phyloP scores from a whole-genome alignment of 2,113 vertebrate species.

The Ardeotis arabs region DNA sequence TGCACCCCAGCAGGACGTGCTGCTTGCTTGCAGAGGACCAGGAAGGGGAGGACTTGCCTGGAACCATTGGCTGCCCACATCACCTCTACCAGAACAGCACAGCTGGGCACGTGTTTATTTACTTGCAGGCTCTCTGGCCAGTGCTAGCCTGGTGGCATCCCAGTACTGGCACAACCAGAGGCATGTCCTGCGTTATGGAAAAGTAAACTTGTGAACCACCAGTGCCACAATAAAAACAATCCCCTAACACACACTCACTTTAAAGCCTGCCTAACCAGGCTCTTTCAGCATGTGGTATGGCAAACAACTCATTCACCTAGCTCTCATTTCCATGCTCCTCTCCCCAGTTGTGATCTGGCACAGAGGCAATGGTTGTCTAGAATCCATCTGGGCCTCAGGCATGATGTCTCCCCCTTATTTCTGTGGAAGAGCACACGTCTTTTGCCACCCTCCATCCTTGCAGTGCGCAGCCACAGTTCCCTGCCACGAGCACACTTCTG shows the following conservation, averaged over 20 bases:
- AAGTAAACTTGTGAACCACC: background rate
- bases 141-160: background rate
- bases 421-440: background rate
- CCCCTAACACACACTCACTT: background rate
- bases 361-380: background rate
- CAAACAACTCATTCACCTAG: background rate
- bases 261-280: background rate
- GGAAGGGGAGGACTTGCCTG: background rate
- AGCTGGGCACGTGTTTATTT: rapidly evolving
- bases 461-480: background rate
- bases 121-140: background rate
- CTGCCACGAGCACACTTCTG: rapidly evolving
- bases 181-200: background rate
- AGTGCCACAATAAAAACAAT: background rate
- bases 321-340: background rate
- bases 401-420: background rate
- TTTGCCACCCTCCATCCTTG: background rate
- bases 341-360: rapidly evolving
- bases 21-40: background rate
- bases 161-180: background rate
- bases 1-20: rapidly evolving
- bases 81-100: background rate
- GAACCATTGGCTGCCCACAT: rapidly evolving
- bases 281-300: rapidly evolving
- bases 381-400: background rate